Evolutionary conservation across 2,797 vertebrate genomes (phyloP).

Genomic region (Balearica regulorum): DNA sequence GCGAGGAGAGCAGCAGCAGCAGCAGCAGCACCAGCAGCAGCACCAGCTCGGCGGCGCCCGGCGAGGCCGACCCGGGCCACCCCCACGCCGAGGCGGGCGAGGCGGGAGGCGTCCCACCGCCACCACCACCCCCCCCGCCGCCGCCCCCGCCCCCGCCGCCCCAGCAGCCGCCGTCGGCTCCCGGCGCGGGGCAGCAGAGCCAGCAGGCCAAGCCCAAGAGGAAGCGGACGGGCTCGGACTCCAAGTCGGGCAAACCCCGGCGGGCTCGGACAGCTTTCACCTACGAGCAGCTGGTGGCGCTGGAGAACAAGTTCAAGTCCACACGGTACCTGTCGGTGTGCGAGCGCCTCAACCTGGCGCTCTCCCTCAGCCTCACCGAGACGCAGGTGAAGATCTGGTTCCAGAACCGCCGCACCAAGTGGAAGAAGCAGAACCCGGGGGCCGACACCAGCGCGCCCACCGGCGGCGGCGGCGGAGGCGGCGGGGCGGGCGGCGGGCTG

Average conservation of each 20-base stretch:
- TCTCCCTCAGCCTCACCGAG: slow-evolving; percentile 92
- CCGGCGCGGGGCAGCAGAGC: slow-evolving; percentile 58
- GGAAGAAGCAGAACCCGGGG: slow-evolving; percentile 97
- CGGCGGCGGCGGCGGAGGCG: slow-evolving; percentile 58
- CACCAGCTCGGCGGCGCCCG: slow-evolving; percentile 1
- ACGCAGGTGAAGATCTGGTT: slow-evolving; percentile 99
- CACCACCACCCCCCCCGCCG: neutral
- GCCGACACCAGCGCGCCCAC: slow-evolving; percentile 91
- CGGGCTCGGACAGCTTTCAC: slow-evolving; percentile 94
- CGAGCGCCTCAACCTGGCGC: slow-evolving; percentile 90
- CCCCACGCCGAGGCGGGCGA: neutral
- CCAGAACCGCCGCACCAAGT: slow-evolving; percentile 97
- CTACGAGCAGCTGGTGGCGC: slow-evolving; percentile 91
- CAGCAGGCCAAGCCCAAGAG: slow-evolving; percentile 85
- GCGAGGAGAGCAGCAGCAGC: slow-evolving; percentile 81
- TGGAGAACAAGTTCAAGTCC: slow-evolving; percentile 91
- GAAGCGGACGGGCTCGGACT: slow-evolving; percentile 92
- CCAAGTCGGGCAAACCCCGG: slow-evolving; percentile 88
- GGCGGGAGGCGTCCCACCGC: neutral
- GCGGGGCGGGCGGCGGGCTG: slow-evolving; percentile 57
- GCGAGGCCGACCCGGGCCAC: neutral
- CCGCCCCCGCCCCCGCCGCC: slow-evolving; percentile 46
- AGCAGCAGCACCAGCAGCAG: slow-evolving; percentile 65
- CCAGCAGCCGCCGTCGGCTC: slow-evolving; percentile 37
- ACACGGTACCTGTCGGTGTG: slow-evolving; percentile 93